Percentiles rank a stretch among this genome's conserved stretches.
Evolutionary conservation across 2,797 vertebrate genomes (phyloP).

Genomic region (Acrossocheilus wenchowensis): DNA sequence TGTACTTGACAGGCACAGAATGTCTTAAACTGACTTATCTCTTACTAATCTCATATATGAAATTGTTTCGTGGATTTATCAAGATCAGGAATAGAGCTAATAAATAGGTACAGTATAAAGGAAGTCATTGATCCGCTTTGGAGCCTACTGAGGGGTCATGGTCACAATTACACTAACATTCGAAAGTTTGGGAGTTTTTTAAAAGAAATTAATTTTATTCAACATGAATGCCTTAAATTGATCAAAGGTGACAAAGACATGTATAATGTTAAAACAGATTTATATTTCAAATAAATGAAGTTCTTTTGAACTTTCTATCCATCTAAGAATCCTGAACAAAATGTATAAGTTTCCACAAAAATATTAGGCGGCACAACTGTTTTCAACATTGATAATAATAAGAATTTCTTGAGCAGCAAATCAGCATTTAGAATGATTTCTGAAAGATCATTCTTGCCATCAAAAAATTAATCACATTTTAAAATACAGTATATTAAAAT

Average conservation of each 20-base stretch:
- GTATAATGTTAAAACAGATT: neutral
- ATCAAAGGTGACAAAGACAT: neutral
- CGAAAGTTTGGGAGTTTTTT: neutral
- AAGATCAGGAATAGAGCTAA: conserved; percentile 7
- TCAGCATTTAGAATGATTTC: too few species aligned
- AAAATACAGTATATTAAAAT: too few species aligned
- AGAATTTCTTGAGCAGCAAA: too few species aligned
- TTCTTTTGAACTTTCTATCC: neutral
- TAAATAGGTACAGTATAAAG: neutral
- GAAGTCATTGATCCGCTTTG: neutral
- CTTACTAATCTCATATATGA: conserved; percentile 14
- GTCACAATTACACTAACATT: neutral
- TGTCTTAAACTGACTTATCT: conserved; percentile 6
- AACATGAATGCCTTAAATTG: neutral
- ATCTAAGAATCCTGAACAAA: neutral
- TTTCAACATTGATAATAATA: too few species aligned
- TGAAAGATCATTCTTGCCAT: too few species aligned
- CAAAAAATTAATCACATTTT: too few species aligned
- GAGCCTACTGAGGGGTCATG: neutral
- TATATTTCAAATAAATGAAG: neutral
- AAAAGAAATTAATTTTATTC: neutral
- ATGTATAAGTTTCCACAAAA: neutral
- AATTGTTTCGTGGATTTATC: conserved; percentile 20
- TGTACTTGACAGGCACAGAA: conserved; percentile 14
- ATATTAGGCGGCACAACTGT: neutral